Percentiles rank a stretch among this genome's conserved stretches.
Conservation (phyloP, 2,888 invertebrate species). For the Pedicia rivosa region DNA sequence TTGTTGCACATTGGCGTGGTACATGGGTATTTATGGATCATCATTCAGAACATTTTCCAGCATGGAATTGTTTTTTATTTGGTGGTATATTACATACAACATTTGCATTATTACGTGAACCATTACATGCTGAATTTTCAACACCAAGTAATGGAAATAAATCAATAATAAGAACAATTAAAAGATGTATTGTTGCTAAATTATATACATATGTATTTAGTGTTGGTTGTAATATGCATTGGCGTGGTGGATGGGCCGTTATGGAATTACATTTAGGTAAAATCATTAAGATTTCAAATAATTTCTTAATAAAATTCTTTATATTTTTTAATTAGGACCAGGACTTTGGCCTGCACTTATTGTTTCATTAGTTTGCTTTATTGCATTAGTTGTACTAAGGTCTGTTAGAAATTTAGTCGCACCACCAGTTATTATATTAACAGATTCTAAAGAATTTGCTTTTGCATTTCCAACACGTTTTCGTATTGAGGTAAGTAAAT, state of each 20-base stretch:
- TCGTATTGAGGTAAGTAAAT: conserved; percentile 20
- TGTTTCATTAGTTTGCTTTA: conserved; percentile 12
- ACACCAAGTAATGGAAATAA: conserved; percentile 8
- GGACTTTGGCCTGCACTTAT: conserved; percentile 9
- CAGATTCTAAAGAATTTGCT: conserved; percentile 29
- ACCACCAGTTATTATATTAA: conserved; percentile 29
- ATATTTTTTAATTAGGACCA: conserved; percentile 8
- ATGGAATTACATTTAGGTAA: conserved; percentile 12
- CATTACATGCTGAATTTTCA: conserved; percentile 19
- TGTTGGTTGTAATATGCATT: conserved; percentile 34
- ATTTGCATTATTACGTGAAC: conserved; percentile 39
- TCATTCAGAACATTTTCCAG: conserved; percentile 33
- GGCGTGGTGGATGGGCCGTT: conserved; percentile 19
- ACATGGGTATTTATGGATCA: conserved; percentile 36
- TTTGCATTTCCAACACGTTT: conserved; percentile 35
- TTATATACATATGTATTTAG: conserved; percentile 34
- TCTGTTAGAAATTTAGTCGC: conserved; percentile 27
- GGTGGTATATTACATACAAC: conserved; percentile 37
- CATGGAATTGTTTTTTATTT: conserved; percentile 27
- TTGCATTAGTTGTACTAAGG: conserved; percentile 19
- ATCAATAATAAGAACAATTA: conserved; percentile 7
- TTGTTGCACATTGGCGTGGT: conserved; percentile 38
- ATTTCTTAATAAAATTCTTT: not conserved
- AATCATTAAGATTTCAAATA: not conserved
- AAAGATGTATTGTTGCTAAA: conserved; percentile 10